Percentiles rank a stretch among this genome's conserved stretches.
phyloP scores from a whole-genome alignment of 2,797 vertebrate genomes.

The Myotis vivesi region DNA sequence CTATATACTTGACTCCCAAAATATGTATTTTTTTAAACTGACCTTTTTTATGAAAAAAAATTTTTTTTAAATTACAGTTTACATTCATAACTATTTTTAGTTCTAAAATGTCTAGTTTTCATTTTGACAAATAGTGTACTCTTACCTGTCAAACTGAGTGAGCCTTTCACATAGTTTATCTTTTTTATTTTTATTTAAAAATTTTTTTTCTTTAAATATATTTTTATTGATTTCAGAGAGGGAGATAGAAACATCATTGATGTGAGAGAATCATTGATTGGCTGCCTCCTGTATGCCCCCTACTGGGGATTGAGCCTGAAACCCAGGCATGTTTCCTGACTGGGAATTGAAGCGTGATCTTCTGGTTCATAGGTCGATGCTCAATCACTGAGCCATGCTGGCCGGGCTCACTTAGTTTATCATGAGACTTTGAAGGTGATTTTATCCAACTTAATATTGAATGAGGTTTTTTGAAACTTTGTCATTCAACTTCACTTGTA shows the following conservation, averaged over 20 bases:
- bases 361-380: too few species aligned
- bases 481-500: not conserved
- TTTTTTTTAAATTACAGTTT: not conserved
- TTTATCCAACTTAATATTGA: not conserved
- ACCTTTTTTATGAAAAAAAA: not conserved
- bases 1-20: not conserved
- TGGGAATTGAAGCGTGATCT: too few species aligned
- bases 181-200: not conserved
- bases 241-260: too few species aligned
- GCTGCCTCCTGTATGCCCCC: too few species aligned
- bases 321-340: too few species aligned
- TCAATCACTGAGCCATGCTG: too few species aligned
- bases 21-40: not conserved
- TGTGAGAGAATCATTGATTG: too few species aligned
- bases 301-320: too few species aligned
- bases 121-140: not conserved
- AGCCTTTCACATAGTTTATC: slow-evolving; percentile 2
- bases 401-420: not conserved
- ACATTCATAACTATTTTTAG: not conserved
- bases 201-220: too few species aligned
- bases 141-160: not conserved
- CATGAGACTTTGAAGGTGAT: not conserved
- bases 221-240: too few species aligned
- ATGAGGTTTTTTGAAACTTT: slow-evolving; percentile 1
- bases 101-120: not conserved